Evolutionary conservation across 2,113 vertebrate species (phyloP).

Genomic region (Pedetes capensis): DNA sequence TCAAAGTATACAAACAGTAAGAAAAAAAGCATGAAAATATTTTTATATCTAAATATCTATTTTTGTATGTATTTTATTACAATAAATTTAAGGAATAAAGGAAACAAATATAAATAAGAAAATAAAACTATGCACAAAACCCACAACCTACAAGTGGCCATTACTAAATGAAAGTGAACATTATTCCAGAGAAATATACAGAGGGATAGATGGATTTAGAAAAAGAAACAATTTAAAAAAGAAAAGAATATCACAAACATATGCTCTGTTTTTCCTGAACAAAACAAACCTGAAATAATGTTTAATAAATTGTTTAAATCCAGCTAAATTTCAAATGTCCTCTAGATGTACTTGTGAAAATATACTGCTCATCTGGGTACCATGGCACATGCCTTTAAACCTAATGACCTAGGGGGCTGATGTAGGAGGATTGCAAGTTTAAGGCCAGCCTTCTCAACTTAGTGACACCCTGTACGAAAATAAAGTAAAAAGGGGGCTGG

Average conservation of each 20-base stretch:
- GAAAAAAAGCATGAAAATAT: background rate
- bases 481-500: too few relatives aligned
- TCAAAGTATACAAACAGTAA: background rate
- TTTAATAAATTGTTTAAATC: background rate
- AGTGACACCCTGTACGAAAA: too few relatives aligned
- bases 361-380: too few relatives aligned
- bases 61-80: background rate
- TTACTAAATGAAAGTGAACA: background rate
- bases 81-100: background rate
- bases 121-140: background rate
- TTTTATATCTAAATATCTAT: background rate
- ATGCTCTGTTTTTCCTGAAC: background rate
- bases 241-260: background rate
- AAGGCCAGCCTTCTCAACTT: too few relatives aligned
- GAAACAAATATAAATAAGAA: background rate
- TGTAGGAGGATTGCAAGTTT: too few relatives aligned
- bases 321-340: background rate
- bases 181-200: background rate
- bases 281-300: background rate
- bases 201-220: background rate
- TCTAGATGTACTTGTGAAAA: background rate
- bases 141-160: background rate
- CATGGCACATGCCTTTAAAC: too few relatives aligned
- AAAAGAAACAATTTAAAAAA: background rate
- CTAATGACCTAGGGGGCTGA: too few relatives aligned